Evolutionary conservation across 2,888 invertebrate species (phyloP).

Genomic region (Pandemis corylana): DNA sequence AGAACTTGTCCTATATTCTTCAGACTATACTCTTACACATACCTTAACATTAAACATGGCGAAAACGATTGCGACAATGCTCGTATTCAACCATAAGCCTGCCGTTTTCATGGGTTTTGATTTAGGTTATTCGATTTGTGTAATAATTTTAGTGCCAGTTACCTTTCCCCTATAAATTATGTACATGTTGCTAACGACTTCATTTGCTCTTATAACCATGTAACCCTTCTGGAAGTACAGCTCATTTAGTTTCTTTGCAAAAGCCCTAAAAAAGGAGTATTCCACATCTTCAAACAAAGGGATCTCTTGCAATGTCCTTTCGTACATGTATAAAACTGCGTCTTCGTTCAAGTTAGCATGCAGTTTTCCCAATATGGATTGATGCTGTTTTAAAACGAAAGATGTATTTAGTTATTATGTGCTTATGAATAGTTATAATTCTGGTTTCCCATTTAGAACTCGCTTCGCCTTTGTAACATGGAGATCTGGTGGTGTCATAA

Average conservation of each 20-base stretch:
- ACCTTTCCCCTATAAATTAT: slow-evolving; percentile 82
- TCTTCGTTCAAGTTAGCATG: slow-evolving; percentile 84
- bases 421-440: slow-evolving; percentile 1
- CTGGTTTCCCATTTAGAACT: background rate
- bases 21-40: no score
- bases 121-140: background rate
- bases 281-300: slow-evolving; percentile 82
- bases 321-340: slow-evolving; percentile 81
- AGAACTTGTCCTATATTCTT: no score
- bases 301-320: slow-evolving; percentile 80
- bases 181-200: slow-evolving; percentile 74
- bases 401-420: slow-evolving; percentile 2
- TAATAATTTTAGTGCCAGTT: background rate
- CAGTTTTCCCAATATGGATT: slow-evolving; percentile 77
- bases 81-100: no score
- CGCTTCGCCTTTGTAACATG: background rate
- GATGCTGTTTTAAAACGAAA: slow-evolving; percentile 60
- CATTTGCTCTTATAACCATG: slow-evolving; percentile 74
- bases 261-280: slow-evolving; percentile 81
- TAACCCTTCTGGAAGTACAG: slow-evolving; percentile 78
- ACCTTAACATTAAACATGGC: no score
- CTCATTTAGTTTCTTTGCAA: slow-evolving; percentile 78
- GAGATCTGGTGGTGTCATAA: slow-evolving; percentile 4
- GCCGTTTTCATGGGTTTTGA: no score
- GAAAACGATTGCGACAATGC: no score